phyloP scores from a whole-genome alignment of 2,113 vertebrate genomes.

The Dicrurus megarhynchus region DNA sequence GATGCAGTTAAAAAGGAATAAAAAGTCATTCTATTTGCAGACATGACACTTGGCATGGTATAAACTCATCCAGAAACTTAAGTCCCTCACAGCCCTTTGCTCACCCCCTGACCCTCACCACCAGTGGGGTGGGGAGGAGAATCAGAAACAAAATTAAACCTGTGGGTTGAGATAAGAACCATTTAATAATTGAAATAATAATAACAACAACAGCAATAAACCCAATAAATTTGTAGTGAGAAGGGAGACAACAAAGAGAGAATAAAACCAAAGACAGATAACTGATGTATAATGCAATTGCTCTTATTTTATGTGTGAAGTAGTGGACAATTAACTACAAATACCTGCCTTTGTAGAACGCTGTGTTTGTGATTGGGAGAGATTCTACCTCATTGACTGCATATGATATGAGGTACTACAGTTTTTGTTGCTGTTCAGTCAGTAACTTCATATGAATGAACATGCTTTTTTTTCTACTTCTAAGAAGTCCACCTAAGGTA shows the following conservation, averaged over 20 bases:
- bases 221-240: not conserved
- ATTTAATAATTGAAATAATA: not conserved
- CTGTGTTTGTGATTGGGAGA: not conserved
- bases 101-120: not conserved
- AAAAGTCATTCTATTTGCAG: not conserved
- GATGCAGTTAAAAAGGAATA: not conserved
- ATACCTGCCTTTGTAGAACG: not conserved
- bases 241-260: not conserved
- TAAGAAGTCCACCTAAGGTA: not conserved
- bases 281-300: not conserved
- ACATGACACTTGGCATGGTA: not conserved
- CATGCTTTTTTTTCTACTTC: not conserved
- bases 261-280: not conserved
- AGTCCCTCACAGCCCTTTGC: not conserved
- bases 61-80: not conserved
- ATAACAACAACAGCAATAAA: not conserved
- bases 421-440: not conserved
- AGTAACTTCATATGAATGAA: not conserved
- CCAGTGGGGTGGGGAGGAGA: not conserved
- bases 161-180: not conserved
- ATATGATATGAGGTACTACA: not conserved
- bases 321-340: not conserved
- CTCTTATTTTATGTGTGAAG: not conserved
- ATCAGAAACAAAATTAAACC: not conserved
- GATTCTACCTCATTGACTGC: not conserved